Conservation (phyloP, 2,888 invertebrate genomes). For the Machimus atricapillus region DNA sequence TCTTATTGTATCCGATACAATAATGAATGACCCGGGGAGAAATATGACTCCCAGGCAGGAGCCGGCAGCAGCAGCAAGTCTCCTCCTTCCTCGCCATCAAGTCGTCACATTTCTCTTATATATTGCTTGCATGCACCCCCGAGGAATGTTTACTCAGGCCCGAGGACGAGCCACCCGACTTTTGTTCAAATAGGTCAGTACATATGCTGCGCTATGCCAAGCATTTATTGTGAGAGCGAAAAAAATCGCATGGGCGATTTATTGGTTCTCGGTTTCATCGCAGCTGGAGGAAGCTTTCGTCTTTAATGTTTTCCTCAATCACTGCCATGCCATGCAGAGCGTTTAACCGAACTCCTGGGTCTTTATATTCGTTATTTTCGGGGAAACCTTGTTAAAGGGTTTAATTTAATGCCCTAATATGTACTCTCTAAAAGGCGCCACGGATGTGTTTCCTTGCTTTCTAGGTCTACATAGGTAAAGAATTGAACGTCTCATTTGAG, state of each 20-base stretch:
- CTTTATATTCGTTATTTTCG: neutral
- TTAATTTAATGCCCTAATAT: neutral
- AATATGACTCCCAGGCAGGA: conserved; percentile 28
- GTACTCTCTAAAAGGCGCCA: neutral
- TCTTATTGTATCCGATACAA: conserved; percentile 52
- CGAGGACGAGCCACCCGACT: neutral
- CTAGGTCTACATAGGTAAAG: neutral
- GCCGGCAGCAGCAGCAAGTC: neutral
- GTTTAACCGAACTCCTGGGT: neutral
- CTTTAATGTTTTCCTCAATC: neutral
- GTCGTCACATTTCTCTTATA: conserved; percentile 31
- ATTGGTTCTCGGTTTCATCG: conserved; percentile 40
- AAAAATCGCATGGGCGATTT: conserved; percentile 40
- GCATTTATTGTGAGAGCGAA: conserved; percentile 17
- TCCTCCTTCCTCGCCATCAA: neutral
- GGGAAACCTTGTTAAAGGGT: neutral
- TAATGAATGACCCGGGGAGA: conserved; percentile 50
- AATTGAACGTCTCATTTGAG: neutral
- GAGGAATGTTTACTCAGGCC: neutral
- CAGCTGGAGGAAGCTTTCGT: neutral
- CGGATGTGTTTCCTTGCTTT: neutral
- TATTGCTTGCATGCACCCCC: conserved; percentile 18
- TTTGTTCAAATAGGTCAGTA: conserved; percentile 31
- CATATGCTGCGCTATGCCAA: conserved; percentile 30
- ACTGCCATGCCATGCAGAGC: neutral